phyloP scores from a whole-genome alignment of 2,888 invertebrate genomes.

The Tenthredo mesomela region DNA sequence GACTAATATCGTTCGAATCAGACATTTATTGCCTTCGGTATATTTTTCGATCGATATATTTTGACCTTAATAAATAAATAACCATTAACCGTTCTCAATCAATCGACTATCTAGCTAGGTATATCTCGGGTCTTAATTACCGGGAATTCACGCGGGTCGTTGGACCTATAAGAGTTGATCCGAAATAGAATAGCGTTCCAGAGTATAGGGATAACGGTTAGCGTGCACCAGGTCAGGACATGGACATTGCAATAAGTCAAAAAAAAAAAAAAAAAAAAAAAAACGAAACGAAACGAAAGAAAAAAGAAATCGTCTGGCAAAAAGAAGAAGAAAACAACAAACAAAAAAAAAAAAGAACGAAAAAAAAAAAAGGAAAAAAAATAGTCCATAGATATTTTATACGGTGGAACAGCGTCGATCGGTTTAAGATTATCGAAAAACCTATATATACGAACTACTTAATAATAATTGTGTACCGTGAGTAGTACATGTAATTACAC shows the following conservation, averaged over 20 bases:
- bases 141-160: slow-evolving; percentile 43
- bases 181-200: background rate
- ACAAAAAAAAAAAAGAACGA: background rate
- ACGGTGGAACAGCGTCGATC: background rate
- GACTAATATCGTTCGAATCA: slow-evolving; percentile 31
- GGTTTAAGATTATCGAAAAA: background rate
- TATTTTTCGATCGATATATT: slow-evolving; percentile 42
- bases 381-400: background rate
- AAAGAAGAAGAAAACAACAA: background rate
- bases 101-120: slow-evolving; percentile 39
- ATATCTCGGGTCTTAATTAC: slow-evolving; percentile 41
- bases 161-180: background rate
- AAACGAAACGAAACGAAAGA: too few relatives aligned
- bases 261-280: background rate
- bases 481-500: slow-evolving; percentile 1
- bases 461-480: background rate
- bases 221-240: slow-evolving; percentile 20
- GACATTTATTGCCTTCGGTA: slow-evolving; percentile 39
- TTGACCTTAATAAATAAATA: slow-evolving; percentile 49
- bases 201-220: slow-evolving; percentile 24
- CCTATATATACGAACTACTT: background rate
- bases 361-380: background rate
- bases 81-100: slow-evolving; percentile 48
- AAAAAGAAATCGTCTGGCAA: background rate
- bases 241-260: background rate